Percentiles rank a stretch among this genome's conserved stretches.
Conservation (phyloP, 1,140 invertebrate species). For the Pseudomyrmex pallidus region DNA sequence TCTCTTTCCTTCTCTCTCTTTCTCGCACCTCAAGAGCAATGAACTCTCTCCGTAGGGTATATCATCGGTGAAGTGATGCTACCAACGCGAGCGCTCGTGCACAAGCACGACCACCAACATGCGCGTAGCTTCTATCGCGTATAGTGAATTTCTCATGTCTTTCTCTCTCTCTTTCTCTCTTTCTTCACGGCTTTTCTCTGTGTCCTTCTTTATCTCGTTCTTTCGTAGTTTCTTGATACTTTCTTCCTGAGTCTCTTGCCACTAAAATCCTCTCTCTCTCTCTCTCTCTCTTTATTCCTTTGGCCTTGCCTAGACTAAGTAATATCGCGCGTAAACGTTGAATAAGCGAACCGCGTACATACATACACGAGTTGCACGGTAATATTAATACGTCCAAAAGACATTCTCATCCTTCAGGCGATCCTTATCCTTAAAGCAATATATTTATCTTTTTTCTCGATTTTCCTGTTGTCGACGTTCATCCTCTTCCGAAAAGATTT, state of each 20-base stretch:
- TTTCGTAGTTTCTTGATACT: not conserved
- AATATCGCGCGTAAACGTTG: slow-evolving; percentile 26
- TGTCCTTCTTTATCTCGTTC: not conserved
- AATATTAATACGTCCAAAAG: slow-evolving; percentile 22
- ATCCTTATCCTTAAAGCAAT: not conserved
- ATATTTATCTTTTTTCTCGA: not conserved
- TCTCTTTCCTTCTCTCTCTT: slow-evolving; percentile 55
- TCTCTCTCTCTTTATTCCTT: not conserved
- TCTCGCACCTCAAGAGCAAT: slow-evolving; percentile 82
- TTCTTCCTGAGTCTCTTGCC: not conserved
- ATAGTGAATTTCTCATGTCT: slow-evolving; percentile 28
- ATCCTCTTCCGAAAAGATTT: not conserved
- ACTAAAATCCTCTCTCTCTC: not conserved
- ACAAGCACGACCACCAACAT: slow-evolving; percentile 45
- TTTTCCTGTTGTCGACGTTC: not conserved
- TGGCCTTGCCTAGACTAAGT: not conserved
- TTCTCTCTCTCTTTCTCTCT: slow-evolving; percentile 3
- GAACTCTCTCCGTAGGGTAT: slow-evolving; percentile 82
- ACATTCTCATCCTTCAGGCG: not conserved
- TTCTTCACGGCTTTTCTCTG: not conserved
- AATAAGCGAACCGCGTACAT: slow-evolving; percentile 48
- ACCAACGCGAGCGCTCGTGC: slow-evolving; percentile 71
- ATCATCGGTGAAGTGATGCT: slow-evolving; percentile 83
- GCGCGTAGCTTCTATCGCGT: slow-evolving; percentile 42
- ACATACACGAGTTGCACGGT: not conserved